phyloP scores from a whole-genome alignment of 2,888 invertebrate species.

The Cheilosia vernalis region DNA sequence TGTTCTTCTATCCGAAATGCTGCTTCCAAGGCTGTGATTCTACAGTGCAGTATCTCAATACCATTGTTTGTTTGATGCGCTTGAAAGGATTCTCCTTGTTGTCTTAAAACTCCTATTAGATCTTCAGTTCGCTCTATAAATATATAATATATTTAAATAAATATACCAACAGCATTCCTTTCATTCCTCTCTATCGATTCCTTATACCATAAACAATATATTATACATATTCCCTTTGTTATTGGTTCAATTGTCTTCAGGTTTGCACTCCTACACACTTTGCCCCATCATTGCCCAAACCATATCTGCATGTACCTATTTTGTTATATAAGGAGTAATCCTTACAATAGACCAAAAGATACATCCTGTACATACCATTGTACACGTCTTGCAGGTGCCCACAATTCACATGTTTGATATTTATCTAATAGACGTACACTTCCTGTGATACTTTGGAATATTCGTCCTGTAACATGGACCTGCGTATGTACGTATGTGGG shows the following conservation, averaged over 20 bases:
- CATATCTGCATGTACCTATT: neutral
- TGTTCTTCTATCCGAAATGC: neutral
- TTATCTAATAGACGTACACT: conserved; percentile 33
- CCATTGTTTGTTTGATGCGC: neutral
- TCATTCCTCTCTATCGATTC: conserved; percentile 3
- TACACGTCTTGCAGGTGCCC: conserved; percentile 9
- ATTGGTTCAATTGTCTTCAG: conserved; percentile 9
- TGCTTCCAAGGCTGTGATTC: neutral
- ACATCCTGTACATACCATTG: neutral
- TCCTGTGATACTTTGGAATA: conserved; percentile 6
- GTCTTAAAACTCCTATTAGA: neutral
- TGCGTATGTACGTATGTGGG: neutral
- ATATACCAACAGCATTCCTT: neutral
- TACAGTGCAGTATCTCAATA: neutral
- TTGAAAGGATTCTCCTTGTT: neutral
- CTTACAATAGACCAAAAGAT: conserved; percentile 17
- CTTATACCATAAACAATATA: conserved; percentile 14
- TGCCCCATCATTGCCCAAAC: neutral
- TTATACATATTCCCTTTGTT: conserved; percentile 24
- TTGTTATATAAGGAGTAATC: conserved; percentile 34
- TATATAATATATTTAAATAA: neutral
- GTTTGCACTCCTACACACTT: conserved; percentile 2
- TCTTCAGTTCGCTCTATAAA: neutral
- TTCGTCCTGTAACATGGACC: neutral
- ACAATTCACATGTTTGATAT: conserved; percentile 25